Base-by-base conservation (phyloP, 2,113 vertebrate species). In the Burhinus bistriatus region DNA sequence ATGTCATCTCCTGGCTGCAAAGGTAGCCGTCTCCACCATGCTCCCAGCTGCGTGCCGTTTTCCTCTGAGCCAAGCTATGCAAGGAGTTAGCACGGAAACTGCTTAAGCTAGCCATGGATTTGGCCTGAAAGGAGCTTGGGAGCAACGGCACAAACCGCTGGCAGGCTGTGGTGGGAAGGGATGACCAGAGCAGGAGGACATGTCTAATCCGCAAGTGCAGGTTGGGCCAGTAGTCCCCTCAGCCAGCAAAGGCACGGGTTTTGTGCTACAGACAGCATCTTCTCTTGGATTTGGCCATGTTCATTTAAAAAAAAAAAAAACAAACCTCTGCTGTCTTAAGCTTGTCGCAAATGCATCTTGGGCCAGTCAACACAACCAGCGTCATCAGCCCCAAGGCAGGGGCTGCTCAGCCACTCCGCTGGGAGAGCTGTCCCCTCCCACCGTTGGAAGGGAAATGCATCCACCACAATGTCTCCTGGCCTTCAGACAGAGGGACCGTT, bases 191-290 rank as follows among this genome's bases (percentile, higher is more conserved):
- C 44, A 81, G 59, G 21, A 85, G 14, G n/a, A 71, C 5, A 19
- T 1, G 1, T 21, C 42, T 89, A 51, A 69, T 11, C 23, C 1
- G 0, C 12, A 1, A 45, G 36, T 30, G 25, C 58, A 15, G 11
- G 23, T 27, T 87, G 68, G 52, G 18, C 30, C 47, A 45, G 58
- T 11, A 44, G 79, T 68, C 21, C 20, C 18, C 40, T 62, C 80
- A 70, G 52, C 66, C 42, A 76, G 22, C 29, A 42, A 66, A 79
- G 14, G 49, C 49, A 23, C 22, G 12, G 49, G 11, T 40, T 86
- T 27, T 45, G 44, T 1, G 1, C 32, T 51, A 25, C 12, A 64
- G 21, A 51, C 12, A 64, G 36, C 66, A 55, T 34, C 42, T 88
- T 47, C 61, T 77, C 21, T 54, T 59, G 57, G 38, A 36, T 76